Conservation (phyloP, 2,797 vertebrate species). For the Sarcoramphus papa region DNA sequence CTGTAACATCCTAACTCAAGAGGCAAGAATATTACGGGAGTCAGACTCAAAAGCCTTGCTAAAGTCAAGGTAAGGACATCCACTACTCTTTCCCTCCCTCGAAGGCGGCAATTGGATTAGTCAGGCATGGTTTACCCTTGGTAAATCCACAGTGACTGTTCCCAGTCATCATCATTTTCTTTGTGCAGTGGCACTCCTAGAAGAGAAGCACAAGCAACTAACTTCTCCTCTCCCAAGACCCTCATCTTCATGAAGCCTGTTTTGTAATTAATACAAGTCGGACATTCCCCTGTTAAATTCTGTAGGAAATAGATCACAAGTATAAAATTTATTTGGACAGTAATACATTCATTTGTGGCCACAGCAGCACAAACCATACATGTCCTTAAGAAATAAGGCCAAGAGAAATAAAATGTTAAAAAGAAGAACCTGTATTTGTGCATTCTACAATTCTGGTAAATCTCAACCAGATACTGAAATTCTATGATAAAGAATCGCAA, state of each 20-base stretch:
- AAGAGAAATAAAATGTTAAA: background rate
- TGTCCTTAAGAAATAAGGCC: background rate
- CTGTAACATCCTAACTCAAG: background rate
- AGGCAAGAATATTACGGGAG: background rate
- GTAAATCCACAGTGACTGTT: background rate
- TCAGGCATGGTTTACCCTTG: background rate
- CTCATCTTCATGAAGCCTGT: background rate
- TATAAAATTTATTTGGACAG: background rate
- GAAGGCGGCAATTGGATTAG: background rate
- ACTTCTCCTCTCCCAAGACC: background rate
- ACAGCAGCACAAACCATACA: background rate
- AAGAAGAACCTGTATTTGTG: background rate
- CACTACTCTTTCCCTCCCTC: background rate
- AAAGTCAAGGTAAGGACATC: background rate
- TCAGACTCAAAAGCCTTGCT: background rate
- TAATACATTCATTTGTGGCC: background rate
- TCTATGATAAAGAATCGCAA: background rate
- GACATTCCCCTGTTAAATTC: background rate
- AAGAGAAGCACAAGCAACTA: background rate
- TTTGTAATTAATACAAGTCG: background rate
- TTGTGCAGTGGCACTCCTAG: background rate
- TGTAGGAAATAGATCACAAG: background rate
- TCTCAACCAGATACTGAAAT: background rate
- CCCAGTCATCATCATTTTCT: background rate
- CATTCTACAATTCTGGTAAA: background rate